phyloP scores from a whole-genome alignment of 1,140 invertebrate species.

The Euura lappo region DNA sequence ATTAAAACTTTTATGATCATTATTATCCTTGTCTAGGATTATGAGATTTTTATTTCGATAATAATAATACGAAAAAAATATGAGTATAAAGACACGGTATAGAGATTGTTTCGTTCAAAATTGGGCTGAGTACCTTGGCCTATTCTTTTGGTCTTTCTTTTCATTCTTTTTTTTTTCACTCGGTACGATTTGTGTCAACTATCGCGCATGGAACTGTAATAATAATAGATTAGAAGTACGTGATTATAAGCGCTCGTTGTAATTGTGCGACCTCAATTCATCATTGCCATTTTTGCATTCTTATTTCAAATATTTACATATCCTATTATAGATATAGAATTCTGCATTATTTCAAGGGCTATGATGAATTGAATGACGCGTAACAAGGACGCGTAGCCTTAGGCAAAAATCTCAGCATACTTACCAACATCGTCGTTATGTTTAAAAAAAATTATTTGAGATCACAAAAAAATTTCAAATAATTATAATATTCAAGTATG shows the following conservation, averaged over 20 bases:
- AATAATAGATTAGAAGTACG: background rate
- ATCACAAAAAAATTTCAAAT: too few species aligned
- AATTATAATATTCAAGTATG: too few species aligned
- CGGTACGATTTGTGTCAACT: background rate
- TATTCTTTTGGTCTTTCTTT: background rate
- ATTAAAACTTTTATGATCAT: too few species aligned
- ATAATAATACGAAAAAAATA: too few species aligned
- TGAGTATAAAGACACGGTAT: too few species aligned
- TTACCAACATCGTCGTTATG: too few species aligned
- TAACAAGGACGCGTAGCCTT: background rate
- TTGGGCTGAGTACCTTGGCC: background rate
- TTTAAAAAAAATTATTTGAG: too few species aligned
- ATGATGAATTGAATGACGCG: background rate
- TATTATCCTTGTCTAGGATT: too few species aligned
- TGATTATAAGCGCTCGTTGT: background rate
- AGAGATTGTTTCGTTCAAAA: background rate
- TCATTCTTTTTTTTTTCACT: too few species aligned
- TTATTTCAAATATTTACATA: background rate
- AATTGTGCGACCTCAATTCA: background rate
- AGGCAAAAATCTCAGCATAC: background rate
- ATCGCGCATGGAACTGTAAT: background rate
- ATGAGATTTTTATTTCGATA: too few species aligned
- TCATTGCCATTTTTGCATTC: conserved; percentile 1
- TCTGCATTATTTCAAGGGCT: background rate
- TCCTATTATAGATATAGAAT: background rate